Percentiles rank a stretch among this genome's conserved stretches.
Evolutionary conservation across 1,140 invertebrate species (phyloP).

Genomic region (Drosophila teissieri): DNA sequence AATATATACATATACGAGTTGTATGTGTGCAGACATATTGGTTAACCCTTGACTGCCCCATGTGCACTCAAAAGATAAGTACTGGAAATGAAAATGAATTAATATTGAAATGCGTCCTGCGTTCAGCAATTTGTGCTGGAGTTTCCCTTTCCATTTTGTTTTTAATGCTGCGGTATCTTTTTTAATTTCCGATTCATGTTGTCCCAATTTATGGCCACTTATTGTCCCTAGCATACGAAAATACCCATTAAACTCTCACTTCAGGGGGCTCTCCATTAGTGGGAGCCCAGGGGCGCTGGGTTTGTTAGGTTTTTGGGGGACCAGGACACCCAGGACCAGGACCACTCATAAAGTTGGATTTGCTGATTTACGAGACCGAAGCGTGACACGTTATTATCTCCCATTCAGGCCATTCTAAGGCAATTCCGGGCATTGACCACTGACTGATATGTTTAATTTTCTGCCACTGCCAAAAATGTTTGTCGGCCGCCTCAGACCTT

Average conservation of each 20-base stretch:
- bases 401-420: background rate
- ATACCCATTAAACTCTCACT: conserved; percentile 13
- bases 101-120: conserved; percentile 25
- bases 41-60: conserved; percentile 5
- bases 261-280: conserved; percentile 18
- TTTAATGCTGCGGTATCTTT: conserved; percentile 38
- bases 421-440: conserved; percentile 28
- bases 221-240: conserved; percentile 8
- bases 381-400: conserved; percentile 69
- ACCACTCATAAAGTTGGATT: conserved; percentile 55
- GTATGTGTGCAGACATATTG: background rate
- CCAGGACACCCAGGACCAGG: too few relatives aligned
- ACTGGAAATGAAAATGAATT: conserved; percentile 39
- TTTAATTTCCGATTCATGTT: conserved; percentile 73
- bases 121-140: conserved; percentile 7
- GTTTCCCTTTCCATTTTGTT: background rate
- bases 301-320: background rate
- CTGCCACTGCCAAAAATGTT: background rate
- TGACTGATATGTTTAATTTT: conserved; percentile 67
- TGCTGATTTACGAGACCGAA: conserved; percentile 61
- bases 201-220: conserved; percentile 38
- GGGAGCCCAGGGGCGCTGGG: background rate
- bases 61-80: conserved; percentile 58
- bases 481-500: conserved; percentile 15
- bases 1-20: background rate